Percentiles rank a stretch among this genome's conserved stretches.
These are phyloP conservation scores for Aromia moschata DNA, from an alignment of 2,888 invertebrate genomes.

Conservation along the genomic window DNA sequence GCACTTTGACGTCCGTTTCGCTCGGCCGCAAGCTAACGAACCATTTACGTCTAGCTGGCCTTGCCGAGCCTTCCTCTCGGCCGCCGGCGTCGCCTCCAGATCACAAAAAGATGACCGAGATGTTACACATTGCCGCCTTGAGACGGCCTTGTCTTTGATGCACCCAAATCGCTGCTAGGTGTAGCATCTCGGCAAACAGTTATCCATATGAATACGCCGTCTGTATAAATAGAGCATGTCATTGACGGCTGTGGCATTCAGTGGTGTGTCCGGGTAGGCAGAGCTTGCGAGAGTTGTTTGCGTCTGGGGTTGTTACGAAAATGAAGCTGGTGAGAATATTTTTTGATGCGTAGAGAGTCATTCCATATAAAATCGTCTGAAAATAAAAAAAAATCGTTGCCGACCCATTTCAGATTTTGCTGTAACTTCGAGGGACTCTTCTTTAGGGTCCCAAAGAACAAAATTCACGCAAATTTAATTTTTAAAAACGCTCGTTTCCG, in stretches of 20 bases:
- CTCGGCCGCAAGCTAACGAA: neutral
- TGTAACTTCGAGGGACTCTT: no score
- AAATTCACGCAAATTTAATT: no score
- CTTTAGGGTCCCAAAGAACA: no score
- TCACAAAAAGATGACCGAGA: slow-evolving; percentile 17
- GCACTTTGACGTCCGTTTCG: neutral
- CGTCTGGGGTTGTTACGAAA: neutral
- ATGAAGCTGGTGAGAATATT: slow-evolving; percentile 17
- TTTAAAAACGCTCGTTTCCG: no score
- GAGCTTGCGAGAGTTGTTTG: neutral
- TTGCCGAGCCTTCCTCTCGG: slow-evolving; percentile 1
- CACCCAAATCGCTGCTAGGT: slow-evolving; percentile 4
- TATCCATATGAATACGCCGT: neutral
- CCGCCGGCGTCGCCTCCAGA: no score
- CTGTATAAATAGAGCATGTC: slow-evolving; percentile 6
- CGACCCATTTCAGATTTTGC: no score
- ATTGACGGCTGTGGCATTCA: neutral
- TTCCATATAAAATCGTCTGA: no score
- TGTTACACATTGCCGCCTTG: slow-evolving; percentile 11
- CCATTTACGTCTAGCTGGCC: slow-evolving; percentile 3
- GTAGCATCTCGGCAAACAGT: slow-evolving; percentile 1
- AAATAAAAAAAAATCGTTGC: no score
- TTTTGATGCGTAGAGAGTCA: no score
- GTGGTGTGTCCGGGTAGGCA: neutral
- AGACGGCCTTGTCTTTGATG: slow-evolving; percentile 8